These are phyloP conservation scores for Stenopsyche tienmushanensis DNA, from an alignment of 1,140 invertebrate genomes.

Conservation along the genomic window DNA sequence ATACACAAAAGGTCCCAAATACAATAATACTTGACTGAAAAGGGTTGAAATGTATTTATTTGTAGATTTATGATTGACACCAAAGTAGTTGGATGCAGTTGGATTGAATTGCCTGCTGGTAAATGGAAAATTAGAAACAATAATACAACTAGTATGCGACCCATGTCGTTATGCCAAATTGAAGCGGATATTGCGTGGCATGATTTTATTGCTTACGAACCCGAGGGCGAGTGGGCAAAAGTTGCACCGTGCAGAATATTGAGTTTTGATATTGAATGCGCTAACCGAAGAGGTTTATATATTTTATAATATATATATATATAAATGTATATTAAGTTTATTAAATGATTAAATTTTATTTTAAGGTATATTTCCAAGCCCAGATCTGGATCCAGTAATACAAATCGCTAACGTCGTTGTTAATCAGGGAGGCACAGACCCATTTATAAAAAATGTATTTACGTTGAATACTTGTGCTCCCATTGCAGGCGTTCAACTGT, in stretches of 20 bases:
- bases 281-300: slow-evolving; percentile 91
- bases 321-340: no score
- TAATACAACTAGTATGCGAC: slow-evolving; percentile 46
- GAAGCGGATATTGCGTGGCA: slow-evolving; percentile 93
- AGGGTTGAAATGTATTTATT: slow-evolving; percentile 20
- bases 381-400: slow-evolving; percentile 95
- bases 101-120: slow-evolving; percentile 89
- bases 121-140: slow-evolving; percentile 71
- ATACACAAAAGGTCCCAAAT: no score
- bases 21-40: no score
- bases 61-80: slow-evolving; percentile 95
- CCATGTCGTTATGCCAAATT: slow-evolving; percentile 85
- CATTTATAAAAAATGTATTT: slow-evolving; percentile 94
- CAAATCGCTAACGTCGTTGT: slow-evolving; percentile 99
- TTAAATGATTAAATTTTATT: slow-evolving; percentile 7
- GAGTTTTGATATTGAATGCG: slow-evolving; percentile 99
- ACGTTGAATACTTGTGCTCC: slow-evolving; percentile 93
- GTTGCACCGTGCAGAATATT: slow-evolving; percentile 95
- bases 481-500: slow-evolving; percentile 89
- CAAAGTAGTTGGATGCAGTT: slow-evolving; percentile 92
- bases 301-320: no score
- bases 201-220: slow-evolving; percentile 83
- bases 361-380: slow-evolving; percentile 91
- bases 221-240: slow-evolving; percentile 95
- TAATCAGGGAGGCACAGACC: slow-evolving; percentile 83